Evolutionary conservation across 2,888 invertebrate species (phyloP), one percentile per base, ranked within the genome.

Genomic region (Drosophila macrospina): DNA sequence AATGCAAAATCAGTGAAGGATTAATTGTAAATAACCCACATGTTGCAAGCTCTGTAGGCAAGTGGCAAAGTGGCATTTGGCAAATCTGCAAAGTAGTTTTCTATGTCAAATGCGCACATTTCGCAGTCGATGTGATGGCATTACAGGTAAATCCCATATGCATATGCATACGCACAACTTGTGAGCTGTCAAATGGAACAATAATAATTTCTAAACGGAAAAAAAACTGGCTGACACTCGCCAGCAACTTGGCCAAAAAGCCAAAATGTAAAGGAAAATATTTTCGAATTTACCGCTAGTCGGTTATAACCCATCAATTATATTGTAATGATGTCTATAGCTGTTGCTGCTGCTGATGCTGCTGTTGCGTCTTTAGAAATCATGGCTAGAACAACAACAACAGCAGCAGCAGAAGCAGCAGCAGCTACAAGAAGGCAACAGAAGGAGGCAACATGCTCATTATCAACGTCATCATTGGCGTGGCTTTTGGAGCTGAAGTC

Each of bases 231-330:
- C 74, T 79, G 24, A 42, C 36, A 42, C 36, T 42, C 20, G 56
- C 55, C 74, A 30, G 32, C 42, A 37, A 60, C 44, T 78, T 78
- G 62, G 73, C 59, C 73, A 67, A 80, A 77, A 70, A 60, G 41
- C 47, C 59, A 48, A 74, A 71, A 71, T 69, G 74, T 39, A 68
- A 76, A 2, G 26, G 61, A 48, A 69, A 74, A 78, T 74, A 66
- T 54, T 78, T 76, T 74, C 32, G 51, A 61, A 67, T 70, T 75
- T 85, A 90, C 90, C 90, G 90, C 88, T 90, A 87, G 36, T 76
- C 73, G 80, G 80, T 85, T 87, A 90, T 89, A 89, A 80, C 82
- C 86, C 89, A 90, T 90, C 90, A 90, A 90, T 90, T 90, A 90
- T 90, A 87, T 89, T 85, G 85, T 86, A 89, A 89, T 88, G 89